These are phyloP conservation scores for Nesidiocoris tenuis DNA, from an alignment of 2,888 invertebrate species.

Conservation along the genomic window DNA sequence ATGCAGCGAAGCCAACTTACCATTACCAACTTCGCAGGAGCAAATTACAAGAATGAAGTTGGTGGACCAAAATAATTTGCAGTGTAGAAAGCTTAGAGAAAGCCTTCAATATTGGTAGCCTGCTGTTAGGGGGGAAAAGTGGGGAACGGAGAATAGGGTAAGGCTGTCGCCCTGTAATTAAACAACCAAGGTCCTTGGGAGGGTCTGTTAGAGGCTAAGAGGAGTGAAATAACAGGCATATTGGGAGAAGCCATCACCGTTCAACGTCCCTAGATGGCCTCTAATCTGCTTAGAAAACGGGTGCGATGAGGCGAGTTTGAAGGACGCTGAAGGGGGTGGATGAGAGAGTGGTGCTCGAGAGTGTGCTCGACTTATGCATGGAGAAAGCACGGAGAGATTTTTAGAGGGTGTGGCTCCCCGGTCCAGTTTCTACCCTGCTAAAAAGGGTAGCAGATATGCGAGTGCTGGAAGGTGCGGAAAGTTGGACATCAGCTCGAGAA, in stretches of 20 bases:
- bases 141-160: neutral
- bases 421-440: conserved; percentile 14
- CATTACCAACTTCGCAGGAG: too few relatives aligned
- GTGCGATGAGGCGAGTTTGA: conserved; percentile 11
- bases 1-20: too few relatives aligned
- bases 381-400: neutral
- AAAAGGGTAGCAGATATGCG: conserved; percentile 5
- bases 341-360: neutral
- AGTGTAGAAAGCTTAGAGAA: conserved; percentile 38
- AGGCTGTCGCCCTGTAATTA: conserved; percentile 38
- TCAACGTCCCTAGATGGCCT: conserved; percentile 36
- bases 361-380: conserved; percentile 24
- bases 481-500: neutral
- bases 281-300: conserved; percentile 45
- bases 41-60: conserved; percentile 30
- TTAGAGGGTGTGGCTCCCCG: neutral
- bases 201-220: conserved; percentile 30
- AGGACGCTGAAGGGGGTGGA: conserved; percentile 3
- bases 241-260: conserved; percentile 39
- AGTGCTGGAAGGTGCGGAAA: neutral
- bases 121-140: conserved; percentile 19
- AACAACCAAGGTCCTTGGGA: conserved; percentile 40
- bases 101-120: conserved; percentile 36
- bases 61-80: conserved; percentile 37
- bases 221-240: conserved; percentile 46